Evolutionary conservation across 2,888 invertebrate species (phyloP).

Genomic region (Calliscelio sp.): DNA sequence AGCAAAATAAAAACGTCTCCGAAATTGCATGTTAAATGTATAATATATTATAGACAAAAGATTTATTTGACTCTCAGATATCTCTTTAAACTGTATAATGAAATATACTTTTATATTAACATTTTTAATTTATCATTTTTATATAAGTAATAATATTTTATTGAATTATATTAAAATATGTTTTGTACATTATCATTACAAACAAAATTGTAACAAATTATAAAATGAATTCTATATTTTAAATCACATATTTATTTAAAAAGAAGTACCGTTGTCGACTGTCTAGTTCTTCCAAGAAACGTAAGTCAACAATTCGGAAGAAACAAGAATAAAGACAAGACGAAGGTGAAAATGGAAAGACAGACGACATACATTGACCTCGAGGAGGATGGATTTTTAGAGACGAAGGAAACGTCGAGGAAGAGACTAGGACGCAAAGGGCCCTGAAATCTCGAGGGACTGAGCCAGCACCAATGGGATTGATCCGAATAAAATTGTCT

Average conservation of each 20-base stretch:
- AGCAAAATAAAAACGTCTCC: no score
- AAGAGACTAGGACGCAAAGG: constrained; percentile 72
- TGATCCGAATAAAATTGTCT: constrained; percentile 83
- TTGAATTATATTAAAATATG: no score
- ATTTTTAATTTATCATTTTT: no score
- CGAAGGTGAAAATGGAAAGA: constrained; percentile 59
- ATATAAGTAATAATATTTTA: no score
- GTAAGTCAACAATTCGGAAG: constrained; percentile 49
- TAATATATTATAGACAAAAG: no score
- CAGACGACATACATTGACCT: constrained; percentile 61
- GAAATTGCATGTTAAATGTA: no score
- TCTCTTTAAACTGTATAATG: no score
- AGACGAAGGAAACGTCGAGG: constrained; percentile 70
- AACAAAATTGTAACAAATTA: no score
- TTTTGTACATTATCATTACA: no score
- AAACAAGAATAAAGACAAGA: constrained; percentile 55
- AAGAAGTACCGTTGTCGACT: constrained; percentile 27
- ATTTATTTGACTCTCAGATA: no score
- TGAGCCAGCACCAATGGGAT: constrained; percentile 76
- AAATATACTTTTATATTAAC: no score
- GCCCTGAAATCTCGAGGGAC: constrained; percentile 69
- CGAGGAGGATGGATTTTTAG: constrained; percentile 56
- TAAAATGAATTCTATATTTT: constrained; percentile 20
- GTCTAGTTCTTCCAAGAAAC: constrained; percentile 42
- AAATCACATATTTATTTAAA: constrained; percentile 33